phyloP scores from a whole-genome alignment of 2,113 vertebrate genomes.

The Eclectus roratus region DNA sequence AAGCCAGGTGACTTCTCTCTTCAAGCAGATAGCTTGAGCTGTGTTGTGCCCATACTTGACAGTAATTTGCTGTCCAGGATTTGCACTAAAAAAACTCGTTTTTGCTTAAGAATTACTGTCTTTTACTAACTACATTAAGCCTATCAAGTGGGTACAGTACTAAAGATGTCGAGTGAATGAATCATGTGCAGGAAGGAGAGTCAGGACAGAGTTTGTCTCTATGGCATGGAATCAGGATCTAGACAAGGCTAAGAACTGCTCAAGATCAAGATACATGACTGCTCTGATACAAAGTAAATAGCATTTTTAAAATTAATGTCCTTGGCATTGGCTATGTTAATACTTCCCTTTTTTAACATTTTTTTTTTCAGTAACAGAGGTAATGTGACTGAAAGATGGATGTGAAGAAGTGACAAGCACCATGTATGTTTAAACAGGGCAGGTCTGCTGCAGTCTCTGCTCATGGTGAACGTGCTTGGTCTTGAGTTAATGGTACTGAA shows the following conservation, averaged over 20 bases:
- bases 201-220: background rate
- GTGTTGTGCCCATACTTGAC: background rate
- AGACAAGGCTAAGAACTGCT: background rate
- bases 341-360: constrained; percentile 61
- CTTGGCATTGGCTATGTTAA: constrained; percentile 4
- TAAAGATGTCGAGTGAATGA: background rate
- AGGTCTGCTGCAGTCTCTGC: background rate
- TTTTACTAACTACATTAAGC: background rate
- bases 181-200: background rate
- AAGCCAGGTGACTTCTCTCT: background rate
- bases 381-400: constrained; percentile 6
- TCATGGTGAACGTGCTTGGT: background rate
- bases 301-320: constrained; percentile 40
- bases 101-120: background rate
- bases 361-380: constrained; percentile 46
- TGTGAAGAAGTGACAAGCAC: constrained; percentile 9
- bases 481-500: background rate
- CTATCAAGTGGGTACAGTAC: background rate
- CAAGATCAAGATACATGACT: constrained; percentile 10
- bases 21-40: background rate
- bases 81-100: background rate
- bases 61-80: background rate
- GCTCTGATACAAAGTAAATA: constrained; percentile 32
- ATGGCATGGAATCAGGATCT: background rate
- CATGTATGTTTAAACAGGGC: background rate